Evolutionary conservation across 2,888 invertebrate species (phyloP).

Genomic region (Agonopterix arenella): DNA sequence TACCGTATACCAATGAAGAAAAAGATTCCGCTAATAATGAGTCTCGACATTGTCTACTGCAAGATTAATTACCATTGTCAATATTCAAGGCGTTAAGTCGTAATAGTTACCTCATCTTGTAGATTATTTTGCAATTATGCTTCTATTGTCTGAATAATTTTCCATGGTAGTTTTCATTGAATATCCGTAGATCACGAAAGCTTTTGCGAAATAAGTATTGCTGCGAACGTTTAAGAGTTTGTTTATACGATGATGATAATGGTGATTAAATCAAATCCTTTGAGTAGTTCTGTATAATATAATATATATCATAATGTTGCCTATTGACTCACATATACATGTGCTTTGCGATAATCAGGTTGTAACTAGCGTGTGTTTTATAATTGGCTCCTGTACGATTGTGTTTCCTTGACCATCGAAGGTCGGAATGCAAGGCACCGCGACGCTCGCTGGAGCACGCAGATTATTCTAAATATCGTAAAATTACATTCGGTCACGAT

Average conservation of each 20-base stretch:
- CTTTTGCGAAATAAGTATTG: slow-evolving; percentile 46
- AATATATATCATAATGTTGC: too few species aligned
- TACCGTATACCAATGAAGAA: slow-evolving; percentile 18
- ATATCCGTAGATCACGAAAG: slow-evolving; percentile 22
- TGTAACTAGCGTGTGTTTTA: slow-evolving; percentile 38
- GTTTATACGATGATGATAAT: slow-evolving; percentile 10
- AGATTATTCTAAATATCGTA: slow-evolving; percentile 34
- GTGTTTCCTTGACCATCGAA: slow-evolving; percentile 68
- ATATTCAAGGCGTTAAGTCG: slow-evolving; percentile 49
- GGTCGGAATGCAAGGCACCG: slow-evolving; percentile 56
- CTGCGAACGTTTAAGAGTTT: slow-evolving; percentile 34
- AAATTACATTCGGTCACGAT: slow-evolving; percentile 19
- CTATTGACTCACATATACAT: slow-evolving; percentile 7
- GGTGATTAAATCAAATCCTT: not conserved
- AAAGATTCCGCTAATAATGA: slow-evolving; percentile 36
- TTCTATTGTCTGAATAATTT: slow-evolving; percentile 23
- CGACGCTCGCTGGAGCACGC: slow-evolving; percentile 46
- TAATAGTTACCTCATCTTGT: slow-evolving; percentile 39
- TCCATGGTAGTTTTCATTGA: slow-evolving; percentile 17
- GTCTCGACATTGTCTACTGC: slow-evolving; percentile 43
- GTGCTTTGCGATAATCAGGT: slow-evolving; percentile 56
- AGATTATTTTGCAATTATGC: slow-evolving; percentile 31
- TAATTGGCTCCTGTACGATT: slow-evolving; percentile 54
- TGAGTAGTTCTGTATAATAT: too few species aligned
- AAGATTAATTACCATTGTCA: slow-evolving; percentile 59